Conservation (phyloP, 2,797 vertebrate genomes). For the Vultur gryphus region DNA sequence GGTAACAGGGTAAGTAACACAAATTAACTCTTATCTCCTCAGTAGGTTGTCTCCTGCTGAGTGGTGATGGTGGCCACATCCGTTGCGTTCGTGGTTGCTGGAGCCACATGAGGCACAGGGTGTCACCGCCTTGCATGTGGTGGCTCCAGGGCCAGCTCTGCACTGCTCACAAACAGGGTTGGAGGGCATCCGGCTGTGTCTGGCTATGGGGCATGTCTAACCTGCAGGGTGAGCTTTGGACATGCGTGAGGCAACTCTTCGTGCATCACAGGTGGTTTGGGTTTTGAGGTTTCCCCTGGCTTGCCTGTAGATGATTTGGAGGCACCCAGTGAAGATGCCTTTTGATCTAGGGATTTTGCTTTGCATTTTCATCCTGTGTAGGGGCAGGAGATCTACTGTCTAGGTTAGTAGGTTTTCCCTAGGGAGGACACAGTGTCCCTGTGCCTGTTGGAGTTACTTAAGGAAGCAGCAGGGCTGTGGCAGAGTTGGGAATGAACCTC, state of each 20-base stretch:
- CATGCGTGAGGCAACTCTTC: rapidly evolving
- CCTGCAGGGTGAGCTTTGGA: background rate
- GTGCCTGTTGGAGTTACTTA: background rate
- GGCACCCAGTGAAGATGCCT: background rate
- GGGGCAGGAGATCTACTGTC: background rate
- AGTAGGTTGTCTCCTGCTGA: background rate
- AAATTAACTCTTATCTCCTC: background rate
- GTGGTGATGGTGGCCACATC: rapidly evolving
- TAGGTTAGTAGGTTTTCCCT: background rate
- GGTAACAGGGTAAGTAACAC: background rate
- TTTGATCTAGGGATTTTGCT: background rate
- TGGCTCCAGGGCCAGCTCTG: background rate
- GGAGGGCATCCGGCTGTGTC: rapidly evolving
- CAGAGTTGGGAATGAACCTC: background rate
- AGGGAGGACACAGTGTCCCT: background rate
- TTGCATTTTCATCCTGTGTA: rapidly evolving
- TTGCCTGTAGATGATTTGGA: background rate
- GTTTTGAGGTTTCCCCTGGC: background rate
- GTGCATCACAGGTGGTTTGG: background rate
- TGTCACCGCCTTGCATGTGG: rapidly evolving
- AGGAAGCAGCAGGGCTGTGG: background rate
- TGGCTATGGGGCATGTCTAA: background rate
- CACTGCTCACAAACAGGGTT: background rate
- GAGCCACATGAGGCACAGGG: background rate
- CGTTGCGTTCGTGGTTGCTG: rapidly evolving